Percentiles rank a stretch among this genome's conserved stretches.
These are phyloP conservation scores for Peromyscus leucopus DNA, from an alignment of 2,113 vertebrate species.

Conservation along the genomic window DNA sequence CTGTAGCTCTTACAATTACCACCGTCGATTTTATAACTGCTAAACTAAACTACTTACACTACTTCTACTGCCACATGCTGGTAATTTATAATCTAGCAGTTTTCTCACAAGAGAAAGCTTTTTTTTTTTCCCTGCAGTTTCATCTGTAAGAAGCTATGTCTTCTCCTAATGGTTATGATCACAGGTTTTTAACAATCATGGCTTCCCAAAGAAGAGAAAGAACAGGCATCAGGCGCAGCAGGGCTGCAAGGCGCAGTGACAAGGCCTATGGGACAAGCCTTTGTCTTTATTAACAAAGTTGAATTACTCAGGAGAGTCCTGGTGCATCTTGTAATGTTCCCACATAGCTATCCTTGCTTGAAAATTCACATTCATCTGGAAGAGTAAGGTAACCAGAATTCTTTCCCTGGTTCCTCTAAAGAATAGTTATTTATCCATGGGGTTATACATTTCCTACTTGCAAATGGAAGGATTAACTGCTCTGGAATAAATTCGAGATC, in stretches of 20 bases:
- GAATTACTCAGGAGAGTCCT: background rate
- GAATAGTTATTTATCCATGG: background rate
- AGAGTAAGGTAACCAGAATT: background rate
- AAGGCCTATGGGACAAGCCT: background rate
- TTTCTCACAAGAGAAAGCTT: background rate
- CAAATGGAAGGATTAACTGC: background rate
- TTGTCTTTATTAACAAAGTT: background rate
- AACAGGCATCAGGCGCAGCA: background rate
- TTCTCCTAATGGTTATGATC: background rate
- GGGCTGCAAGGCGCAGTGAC: background rate
- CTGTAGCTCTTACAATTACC: background rate
- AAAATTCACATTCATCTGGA: conserved; percentile 16
- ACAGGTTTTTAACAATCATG: background rate
- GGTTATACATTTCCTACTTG: background rate
- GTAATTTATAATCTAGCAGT: background rate
- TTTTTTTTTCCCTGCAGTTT: background rate
- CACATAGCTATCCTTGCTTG: background rate
- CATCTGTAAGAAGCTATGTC: background rate
- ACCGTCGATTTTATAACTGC: background rate
- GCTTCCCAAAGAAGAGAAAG: background rate
- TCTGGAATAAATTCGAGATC: background rate
- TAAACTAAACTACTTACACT: background rate
- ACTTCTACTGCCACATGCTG: background rate
- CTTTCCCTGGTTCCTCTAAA: background rate
- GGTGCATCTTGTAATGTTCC: background rate